phyloP scores from a whole-genome alignment of 2,888 invertebrate genomes.

The Laspeyria flexula region DNA sequence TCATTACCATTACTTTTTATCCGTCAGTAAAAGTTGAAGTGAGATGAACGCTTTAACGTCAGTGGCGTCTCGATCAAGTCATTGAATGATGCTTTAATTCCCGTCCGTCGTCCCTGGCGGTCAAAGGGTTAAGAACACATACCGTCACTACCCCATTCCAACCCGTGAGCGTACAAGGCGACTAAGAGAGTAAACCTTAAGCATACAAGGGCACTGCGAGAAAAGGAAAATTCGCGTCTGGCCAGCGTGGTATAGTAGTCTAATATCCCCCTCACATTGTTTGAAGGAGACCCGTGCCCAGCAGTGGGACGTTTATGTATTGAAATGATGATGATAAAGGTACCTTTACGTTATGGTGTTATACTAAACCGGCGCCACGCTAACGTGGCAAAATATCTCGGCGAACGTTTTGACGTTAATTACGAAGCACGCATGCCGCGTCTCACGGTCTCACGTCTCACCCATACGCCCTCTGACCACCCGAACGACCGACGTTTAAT shows the following conservation, averaged over 20 bases:
- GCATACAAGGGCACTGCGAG: too few species aligned
- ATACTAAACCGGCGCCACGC: conserved; percentile 13
- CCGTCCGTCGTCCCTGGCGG: too few species aligned
- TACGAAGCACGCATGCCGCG: conserved; percentile 29
- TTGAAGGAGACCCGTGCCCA: background rate
- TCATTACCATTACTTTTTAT: too few species aligned
- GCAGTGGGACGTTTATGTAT: conserved; percentile 29
- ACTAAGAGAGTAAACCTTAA: too few species aligned
- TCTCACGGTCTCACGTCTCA: conserved; percentile 14
- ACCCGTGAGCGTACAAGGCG: too few species aligned
- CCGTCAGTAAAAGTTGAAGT: too few species aligned
- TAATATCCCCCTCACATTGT: background rate
- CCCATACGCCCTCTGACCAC: conserved; percentile 33
- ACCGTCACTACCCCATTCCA: too few species aligned
- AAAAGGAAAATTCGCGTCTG: too few species aligned
- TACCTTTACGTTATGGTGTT: conserved; percentile 19
- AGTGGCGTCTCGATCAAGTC: too few species aligned
- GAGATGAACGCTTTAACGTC: too few species aligned
- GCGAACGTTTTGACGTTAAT: conserved; percentile 37
- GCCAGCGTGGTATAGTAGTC: background rate
- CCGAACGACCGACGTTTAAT: conserved; percentile 35
- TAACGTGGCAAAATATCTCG: conserved; percentile 31
- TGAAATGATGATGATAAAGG: too few species aligned
- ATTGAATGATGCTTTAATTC: too few species aligned
- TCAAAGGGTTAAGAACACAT: background rate